Evolutionary conservation across 2,113 vertebrate genomes (phyloP), one percentile per base, ranked within the genome.

Genomic region (Seriola dumerili): DNA sequence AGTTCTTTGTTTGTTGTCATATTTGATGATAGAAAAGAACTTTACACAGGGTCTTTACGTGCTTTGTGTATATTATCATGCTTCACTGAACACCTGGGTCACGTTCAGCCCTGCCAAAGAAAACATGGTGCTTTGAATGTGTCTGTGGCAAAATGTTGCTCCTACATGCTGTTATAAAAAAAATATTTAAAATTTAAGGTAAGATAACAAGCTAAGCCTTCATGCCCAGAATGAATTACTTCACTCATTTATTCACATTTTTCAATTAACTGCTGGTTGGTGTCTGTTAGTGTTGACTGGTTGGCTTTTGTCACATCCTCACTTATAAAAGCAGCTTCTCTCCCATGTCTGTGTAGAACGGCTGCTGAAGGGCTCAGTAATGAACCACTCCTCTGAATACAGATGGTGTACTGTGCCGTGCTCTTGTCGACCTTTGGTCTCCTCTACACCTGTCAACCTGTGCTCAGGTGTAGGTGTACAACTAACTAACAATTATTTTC

Each of bases 11-110:
- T 29, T 73, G 19, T 69, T 40, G 5, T 25, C 76, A 38, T 68
- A 36, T 38, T 84, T 63, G 55, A 54, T 1, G 12, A 48, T 8
- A 44, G 19, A 82, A 74, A 64, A 64, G 63, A 61, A 21, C 63
- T 32, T 13, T 0, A 58, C 3, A 4, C 10, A 63, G 25, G 36
- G 14, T 16, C 21, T 16, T 3, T 32, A 0, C 1, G 65, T 42
- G 4, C 19, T 21, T 12, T 63, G 36, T 42, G 36, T n/a, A 3
- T 7, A 36, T 58, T n/a, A 9, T 63, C 34, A 1, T 1, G 65
- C 72, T 70, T 21, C 57, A n/a, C 1, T 69, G 23, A 62, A 72
- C 32, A n/a, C 48, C 5, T 57, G 16, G 36, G 36, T 64, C 59
- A 46, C 1, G n/a, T 65, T 21, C 59, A 14, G 13, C 57, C 23